These are phyloP conservation scores for Halictus quadricinctus DNA, from an alignment of 2,888 invertebrate species.

Conservation along the genomic window DNA sequence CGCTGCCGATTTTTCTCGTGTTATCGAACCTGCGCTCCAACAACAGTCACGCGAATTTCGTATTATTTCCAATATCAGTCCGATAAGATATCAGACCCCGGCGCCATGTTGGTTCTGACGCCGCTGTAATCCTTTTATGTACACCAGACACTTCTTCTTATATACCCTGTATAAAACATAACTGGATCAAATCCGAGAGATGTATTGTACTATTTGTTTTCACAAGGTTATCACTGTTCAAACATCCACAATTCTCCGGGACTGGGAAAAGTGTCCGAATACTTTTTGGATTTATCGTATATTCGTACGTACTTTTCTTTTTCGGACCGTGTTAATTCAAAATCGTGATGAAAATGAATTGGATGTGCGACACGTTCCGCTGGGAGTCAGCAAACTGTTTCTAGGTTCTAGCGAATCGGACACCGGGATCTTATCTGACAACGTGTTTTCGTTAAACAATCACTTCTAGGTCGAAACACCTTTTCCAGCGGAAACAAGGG, in stretches of 20 bases:
- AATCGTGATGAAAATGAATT: too few relatives aligned
- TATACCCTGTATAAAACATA: too few relatives aligned
- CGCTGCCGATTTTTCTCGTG: neutral
- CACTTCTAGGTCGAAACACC: neutral
- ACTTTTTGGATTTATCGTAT: too few relatives aligned
- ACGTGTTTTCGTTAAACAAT: neutral
- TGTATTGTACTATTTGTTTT: too few relatives aligned
- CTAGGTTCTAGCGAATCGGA: neutral
- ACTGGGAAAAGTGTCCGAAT: too few relatives aligned
- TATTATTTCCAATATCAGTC: conserved; percentile 29
- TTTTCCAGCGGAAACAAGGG: neutral
- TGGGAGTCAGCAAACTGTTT: neutral
- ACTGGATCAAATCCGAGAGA: too few relatives aligned
- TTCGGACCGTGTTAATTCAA: too few relatives aligned
- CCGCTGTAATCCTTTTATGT: neutral
- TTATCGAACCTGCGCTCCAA: neutral
- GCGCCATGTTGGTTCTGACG: conserved; percentile 43
- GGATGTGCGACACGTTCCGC: neutral
- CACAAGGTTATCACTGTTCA: too few relatives aligned
- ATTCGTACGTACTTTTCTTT: too few relatives aligned
- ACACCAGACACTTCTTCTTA: too few relatives aligned
- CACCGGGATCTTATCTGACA: neutral
- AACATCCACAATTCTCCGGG: too few relatives aligned
- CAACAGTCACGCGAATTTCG: neutral
- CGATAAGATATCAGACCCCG: conserved; percentile 67